Evolutionary conservation across 2,888 invertebrate genomes (phyloP).

Genomic region (Pteria penguin): DNA sequence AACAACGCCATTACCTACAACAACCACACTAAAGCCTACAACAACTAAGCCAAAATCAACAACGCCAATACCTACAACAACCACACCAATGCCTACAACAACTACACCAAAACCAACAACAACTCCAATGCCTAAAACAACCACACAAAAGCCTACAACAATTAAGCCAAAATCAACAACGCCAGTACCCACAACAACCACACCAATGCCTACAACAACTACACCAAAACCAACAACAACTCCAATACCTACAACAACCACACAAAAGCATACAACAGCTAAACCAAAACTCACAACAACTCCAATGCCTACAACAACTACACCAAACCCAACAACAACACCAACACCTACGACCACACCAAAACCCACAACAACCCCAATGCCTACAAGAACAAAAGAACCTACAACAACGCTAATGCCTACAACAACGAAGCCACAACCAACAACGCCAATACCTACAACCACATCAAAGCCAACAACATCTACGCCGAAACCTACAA

Average conservation of each 20-base stretch:
- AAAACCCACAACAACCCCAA: not conserved
- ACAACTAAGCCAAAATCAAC: not conserved
- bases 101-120: not conserved
- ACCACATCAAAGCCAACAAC: not conserved
- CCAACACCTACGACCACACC: not conserved
- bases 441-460: not conserved
- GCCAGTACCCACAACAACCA: not conserved
- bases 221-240: not conserved
- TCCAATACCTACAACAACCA: not conserved
- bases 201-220: not conserved
- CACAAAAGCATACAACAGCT: not conserved
- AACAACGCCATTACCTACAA: not conserved
- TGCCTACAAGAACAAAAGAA: not conserved
- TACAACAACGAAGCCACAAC: not conserved
- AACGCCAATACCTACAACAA: not conserved
- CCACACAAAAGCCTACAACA: not conserved
- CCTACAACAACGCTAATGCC: not conserved
- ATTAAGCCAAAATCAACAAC: not conserved
- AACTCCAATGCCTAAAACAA: not conserved
- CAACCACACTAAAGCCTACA: not conserved
- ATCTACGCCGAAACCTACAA: not conserved
- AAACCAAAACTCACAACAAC: not conserved
- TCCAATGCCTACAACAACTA: not conserved
- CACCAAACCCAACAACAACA: not conserved
- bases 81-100: not conserved